Percentiles rank a stretch among this genome's conserved stretches.
Evolutionary conservation across 1,140 invertebrate genomes (phyloP).

Genomic region (Drosophila nigromelanica): DNA sequence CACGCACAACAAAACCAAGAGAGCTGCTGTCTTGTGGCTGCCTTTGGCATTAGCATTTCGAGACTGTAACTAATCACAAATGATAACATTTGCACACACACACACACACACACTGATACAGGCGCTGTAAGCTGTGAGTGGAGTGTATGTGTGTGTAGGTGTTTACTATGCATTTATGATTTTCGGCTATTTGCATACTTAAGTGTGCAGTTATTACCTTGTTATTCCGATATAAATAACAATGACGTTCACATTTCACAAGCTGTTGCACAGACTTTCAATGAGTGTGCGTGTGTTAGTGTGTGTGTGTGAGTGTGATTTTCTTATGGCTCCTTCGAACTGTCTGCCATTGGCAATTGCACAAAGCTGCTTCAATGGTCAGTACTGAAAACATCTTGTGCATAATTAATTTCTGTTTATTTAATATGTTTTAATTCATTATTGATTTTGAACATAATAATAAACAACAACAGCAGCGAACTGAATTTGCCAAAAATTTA

Average conservation of each 20-base stretch:
- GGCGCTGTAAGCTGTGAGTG: neutral
- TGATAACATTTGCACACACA: constrained; percentile 76
- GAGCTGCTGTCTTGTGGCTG: constrained; percentile 57
- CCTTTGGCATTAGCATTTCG: constrained; percentile 63
- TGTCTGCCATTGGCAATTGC: constrained; percentile 45
- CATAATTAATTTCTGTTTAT: constrained; percentile 76
- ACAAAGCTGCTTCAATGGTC: constrained; percentile 34
- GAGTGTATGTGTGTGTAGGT: constrained; percentile 33
- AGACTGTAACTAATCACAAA: constrained; percentile 82
- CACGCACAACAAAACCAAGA: too few species aligned
- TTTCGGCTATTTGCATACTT: constrained; percentile 78
- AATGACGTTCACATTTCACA: constrained; percentile 35
- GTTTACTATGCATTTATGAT: constrained; percentile 59
- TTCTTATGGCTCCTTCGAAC: constrained; percentile 9
- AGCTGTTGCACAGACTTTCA: constrained; percentile 22
- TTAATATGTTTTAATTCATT: constrained; percentile 71
- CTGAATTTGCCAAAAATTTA: constrained; percentile 6
- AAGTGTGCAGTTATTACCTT: constrained; percentile 82
- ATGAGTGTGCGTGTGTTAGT: constrained; percentile 2
- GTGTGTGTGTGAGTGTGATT: neutral
- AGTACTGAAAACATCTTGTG: constrained; percentile 45
- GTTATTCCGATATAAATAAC: constrained; percentile 82
- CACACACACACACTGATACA: constrained; percentile 20
- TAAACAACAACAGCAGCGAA: constrained; percentile 18
- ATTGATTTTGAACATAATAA: constrained; percentile 56